phyloP scores from a whole-genome alignment of 92 coral and sea anemone genomes.

The Diadumene lineata region DNA sequence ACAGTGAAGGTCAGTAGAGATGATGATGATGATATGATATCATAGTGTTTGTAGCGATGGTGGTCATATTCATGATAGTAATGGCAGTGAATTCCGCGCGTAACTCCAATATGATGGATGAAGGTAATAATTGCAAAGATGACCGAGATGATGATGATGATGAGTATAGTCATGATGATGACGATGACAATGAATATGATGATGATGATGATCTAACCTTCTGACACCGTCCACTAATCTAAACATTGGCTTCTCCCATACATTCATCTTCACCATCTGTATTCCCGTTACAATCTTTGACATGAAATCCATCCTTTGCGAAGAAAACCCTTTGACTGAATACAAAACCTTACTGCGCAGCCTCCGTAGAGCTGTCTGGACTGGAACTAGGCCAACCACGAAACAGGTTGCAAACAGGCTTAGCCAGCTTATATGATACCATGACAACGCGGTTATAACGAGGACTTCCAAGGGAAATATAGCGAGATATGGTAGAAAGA shows the following conservation, averaged over 20 bases:
- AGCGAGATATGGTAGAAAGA: not conserved
- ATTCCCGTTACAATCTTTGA: slow-evolving; percentile 17
- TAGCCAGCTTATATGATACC: slow-evolving; percentile 38
- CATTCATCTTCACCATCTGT: slow-evolving; percentile 24
- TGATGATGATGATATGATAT: too few relatives aligned
- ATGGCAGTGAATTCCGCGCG: too few relatives aligned
- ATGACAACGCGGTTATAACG: slow-evolving; percentile 38
- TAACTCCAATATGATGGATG: not conserved
- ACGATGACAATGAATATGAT: not conserved
- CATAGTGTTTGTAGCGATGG: too few relatives aligned
- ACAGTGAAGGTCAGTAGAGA: too few relatives aligned
- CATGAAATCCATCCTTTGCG: slow-evolving; percentile 9
- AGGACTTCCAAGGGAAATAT: slow-evolving; percentile 28
- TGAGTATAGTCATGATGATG: not conserved
- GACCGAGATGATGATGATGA: not conserved
- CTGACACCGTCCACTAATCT: slow-evolving; percentile 16
- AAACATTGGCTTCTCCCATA: slow-evolving; percentile 22
- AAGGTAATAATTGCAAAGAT: not conserved
- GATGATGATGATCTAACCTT: slow-evolving; percentile 20
- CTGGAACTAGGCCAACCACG: slow-evolving; percentile 15
- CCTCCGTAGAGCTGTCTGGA: slow-evolving; percentile 14
- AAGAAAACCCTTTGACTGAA: not conserved
- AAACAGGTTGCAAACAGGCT: slow-evolving; percentile 41
- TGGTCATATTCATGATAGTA: too few relatives aligned
- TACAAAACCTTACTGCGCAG: slow-evolving; percentile 2